A percentile compares a stretch with the other conserved stretches of the same genome.
phyloP scores from a whole-genome alignment of 2,888 invertebrate species.

The Scotopteryx bipunctaria region DNA sequence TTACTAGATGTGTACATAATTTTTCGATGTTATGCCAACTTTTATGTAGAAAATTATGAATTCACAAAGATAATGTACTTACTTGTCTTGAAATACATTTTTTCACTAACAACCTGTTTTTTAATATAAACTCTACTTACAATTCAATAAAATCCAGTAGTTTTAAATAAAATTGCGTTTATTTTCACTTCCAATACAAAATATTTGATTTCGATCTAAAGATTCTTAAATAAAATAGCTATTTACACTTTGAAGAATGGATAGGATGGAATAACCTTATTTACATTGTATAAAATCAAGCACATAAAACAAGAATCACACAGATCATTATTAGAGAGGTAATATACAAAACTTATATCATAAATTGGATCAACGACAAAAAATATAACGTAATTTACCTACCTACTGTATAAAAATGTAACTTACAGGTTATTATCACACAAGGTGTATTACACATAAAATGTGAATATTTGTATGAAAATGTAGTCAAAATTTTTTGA shows the following conservation, averaged over 20 bases:
- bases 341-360: too few relatives aligned
- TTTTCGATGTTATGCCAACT: background rate
- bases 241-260: background rate
- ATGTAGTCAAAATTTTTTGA: too few relatives aligned
- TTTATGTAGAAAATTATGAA: conserved; percentile 40
- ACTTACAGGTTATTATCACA: too few relatives aligned
- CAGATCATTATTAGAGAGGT: background rate
- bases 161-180: conserved; percentile 26
- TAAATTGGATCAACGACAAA: too few relatives aligned
- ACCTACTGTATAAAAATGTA: too few relatives aligned
- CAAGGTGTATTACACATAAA: too few relatives aligned
- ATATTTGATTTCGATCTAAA: conserved; percentile 19
- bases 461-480: too few relatives aligned
- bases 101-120: conserved; percentile 15
- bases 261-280: background rate
- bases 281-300: background rate
- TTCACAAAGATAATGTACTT: too few relatives aligned
- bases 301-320: too few relatives aligned
- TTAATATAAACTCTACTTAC: conserved; percentile 15
- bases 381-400: too few relatives aligned
- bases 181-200: conserved; percentile 39
- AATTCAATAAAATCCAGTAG: too few relatives aligned
- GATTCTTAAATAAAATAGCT: conserved; percentile 3
- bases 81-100: conserved; percentile 44
- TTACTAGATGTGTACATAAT: background rate